Percentiles rank a stretch among this genome's conserved stretches.
These are phyloP conservation scores for Paragorgia papillata DNA, from an alignment of 92 coral and sea anemone species.

Conservation along the genomic window DNA sequence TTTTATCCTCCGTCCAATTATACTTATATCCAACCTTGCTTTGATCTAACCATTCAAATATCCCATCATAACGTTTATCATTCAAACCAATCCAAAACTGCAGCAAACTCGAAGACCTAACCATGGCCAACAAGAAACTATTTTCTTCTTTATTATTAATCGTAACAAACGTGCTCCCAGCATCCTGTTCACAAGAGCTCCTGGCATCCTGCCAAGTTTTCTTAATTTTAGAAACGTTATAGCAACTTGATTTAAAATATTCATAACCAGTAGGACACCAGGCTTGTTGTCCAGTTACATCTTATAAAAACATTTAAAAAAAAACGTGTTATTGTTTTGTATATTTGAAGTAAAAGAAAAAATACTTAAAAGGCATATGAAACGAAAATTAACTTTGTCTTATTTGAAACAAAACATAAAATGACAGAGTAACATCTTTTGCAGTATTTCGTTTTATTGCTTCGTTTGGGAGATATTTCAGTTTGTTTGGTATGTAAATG, in stretches of 20 bases:
- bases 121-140: not conserved
- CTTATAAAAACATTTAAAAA: not conserved
- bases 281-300: not conserved
- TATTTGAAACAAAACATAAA: too few relatives aligned
- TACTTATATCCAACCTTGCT: not conserved
- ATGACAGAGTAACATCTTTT: too few relatives aligned
- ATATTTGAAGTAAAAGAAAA: conserved; percentile 4
- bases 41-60: conserved; percentile 11
- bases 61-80: not conserved
- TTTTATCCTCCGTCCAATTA: not conserved
- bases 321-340: not conserved
- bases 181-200: conserved; percentile 1
- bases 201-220: conserved; percentile 8
- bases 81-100: conserved; percentile 33
- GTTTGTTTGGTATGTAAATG: too few relatives aligned
- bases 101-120: not conserved
- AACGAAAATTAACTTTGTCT: too few relatives aligned
- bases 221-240: not conserved
- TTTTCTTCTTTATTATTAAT: conserved; percentile 6
- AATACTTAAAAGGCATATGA: too few relatives aligned
- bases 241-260: not conserved
- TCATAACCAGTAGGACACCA: conserved; percentile 21
- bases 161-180: not conserved
- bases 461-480: too few relatives aligned
- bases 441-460: too few relatives aligned